phyloP scores from a whole-genome alignment of 2,888 invertebrate genomes.

The Dynastes grantii region DNA sequence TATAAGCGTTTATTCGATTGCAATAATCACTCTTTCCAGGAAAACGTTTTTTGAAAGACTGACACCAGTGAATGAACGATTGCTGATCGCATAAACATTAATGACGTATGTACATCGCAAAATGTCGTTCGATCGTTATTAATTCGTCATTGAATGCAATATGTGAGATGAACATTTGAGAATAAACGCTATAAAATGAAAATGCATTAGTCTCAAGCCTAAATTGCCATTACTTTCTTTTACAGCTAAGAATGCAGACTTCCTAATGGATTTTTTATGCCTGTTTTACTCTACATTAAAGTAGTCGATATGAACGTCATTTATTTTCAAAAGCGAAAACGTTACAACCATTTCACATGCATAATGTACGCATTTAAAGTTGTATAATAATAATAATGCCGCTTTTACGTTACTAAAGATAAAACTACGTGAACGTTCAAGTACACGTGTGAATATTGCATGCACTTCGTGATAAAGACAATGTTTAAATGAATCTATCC shows the following conservation, averaged over 20 bases:
- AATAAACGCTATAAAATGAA: too few relatives aligned
- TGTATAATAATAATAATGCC: slow-evolving; percentile 34
- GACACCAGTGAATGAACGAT: too few relatives aligned
- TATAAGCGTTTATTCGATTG: too few relatives aligned
- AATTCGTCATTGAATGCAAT: too few relatives aligned
- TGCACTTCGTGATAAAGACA: slow-evolving; percentile 46
- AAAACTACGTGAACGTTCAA: slow-evolving; percentile 23
- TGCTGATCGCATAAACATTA: too few relatives aligned
- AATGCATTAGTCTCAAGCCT: too few relatives aligned
- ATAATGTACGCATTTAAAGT: slow-evolving; percentile 16
- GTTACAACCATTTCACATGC: not conserved
- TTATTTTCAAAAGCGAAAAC: slow-evolving; percentile 16
- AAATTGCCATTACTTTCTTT: not conserved
- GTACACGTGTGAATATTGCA: slow-evolving; percentile 43
- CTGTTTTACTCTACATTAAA: slow-evolving; percentile 21
- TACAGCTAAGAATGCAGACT: not conserved
- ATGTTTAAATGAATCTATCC: slow-evolving; percentile 43
- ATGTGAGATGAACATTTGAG: too few relatives aligned
- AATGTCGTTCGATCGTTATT: too few relatives aligned
- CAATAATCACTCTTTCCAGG: too few relatives aligned
- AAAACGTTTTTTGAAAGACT: too few relatives aligned
- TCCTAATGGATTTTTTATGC: slow-evolving; percentile 21
- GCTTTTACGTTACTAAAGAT: slow-evolving; percentile 32
- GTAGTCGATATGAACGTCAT: slow-evolving; percentile 13
- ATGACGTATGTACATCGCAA: too few relatives aligned